Evolutionary conservation across 2,888 invertebrate species (phyloP), one percentile per base, ranked within the genome.

Genomic region (Taphrorychus bicolor): DNA sequence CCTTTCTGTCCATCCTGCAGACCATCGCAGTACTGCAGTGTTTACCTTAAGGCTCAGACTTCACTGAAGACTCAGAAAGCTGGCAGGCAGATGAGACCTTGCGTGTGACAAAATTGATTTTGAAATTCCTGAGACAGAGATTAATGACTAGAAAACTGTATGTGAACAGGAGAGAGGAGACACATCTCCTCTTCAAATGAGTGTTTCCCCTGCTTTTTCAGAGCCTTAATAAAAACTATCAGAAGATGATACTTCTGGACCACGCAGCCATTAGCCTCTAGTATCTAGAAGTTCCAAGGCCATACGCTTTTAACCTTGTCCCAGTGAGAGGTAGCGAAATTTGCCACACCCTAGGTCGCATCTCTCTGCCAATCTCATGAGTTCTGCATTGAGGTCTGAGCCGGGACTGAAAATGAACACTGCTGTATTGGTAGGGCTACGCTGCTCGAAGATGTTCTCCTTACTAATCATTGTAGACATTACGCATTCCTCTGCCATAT

Each of bases 371-470:
- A 94, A 80, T 81, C 92, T 93, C 87, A 92, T 91, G 58, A 94
- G 82, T 76, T 94, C 94, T 66, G 91, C 91, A 0, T 95, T 91
- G 0, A 97, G 97, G 83, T 98, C 96, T 0, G 96, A 95, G 0
- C 97, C 97, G 9, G 97, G 95, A 72, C 96, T 96, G 52, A 97
- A 84, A 71, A 97, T 93, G 79, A 98, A 97, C 73, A 97, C 92
- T 2, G 97, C 92, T 0, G 97, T 97, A 32, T 92, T 95, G 16
- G 83, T 86, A 0, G 93, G 89, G 0, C 90, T 88, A 63, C 94
- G 94, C 80, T 95, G 95, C 71, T 95, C 93, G 78, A 87, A 93
- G 75, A 97, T 93, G 76, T 88, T 87, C 71, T 93, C 91, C 74
- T 94, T 88, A 78, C 93, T 95, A 75, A 91, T 87, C 57, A 92